phyloP scores from a whole-genome alignment of 2,113 vertebrate genomes.

The Guaruba guarouba region DNA sequence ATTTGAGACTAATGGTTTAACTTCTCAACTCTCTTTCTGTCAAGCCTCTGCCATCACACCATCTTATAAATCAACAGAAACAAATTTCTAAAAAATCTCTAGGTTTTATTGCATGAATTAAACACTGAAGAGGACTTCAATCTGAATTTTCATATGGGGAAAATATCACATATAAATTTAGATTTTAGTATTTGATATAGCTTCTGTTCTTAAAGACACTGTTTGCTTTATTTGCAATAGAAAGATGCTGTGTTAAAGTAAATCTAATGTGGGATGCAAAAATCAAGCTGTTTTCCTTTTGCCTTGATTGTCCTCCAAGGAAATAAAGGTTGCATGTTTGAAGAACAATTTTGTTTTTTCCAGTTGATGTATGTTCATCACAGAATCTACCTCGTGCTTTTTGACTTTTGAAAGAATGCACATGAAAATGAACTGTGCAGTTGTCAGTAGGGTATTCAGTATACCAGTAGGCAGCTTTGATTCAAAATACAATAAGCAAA shows the following conservation, averaged over 20 bases:
- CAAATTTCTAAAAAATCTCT: not conserved
- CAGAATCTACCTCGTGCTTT: not conserved
- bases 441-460: not conserved
- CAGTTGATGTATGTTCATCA: not conserved
- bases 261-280: not conserved
- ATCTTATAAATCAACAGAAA: conserved; percentile 16
- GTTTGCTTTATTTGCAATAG: not conserved
- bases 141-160: not conserved
- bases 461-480: not conserved
- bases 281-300: not conserved
- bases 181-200: not conserved
- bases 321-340: not conserved
- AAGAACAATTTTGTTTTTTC: not conserved
- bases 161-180: not conserved
- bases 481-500: not conserved
- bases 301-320: not conserved
- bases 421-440: not conserved
- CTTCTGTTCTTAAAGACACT: not conserved
- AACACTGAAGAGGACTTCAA: not conserved
- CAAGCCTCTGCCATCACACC: not conserved
- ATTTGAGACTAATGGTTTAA: conserved; percentile 32
- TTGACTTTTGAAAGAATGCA: not conserved
- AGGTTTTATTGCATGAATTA: not conserved
- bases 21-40: conserved; percentile 33
- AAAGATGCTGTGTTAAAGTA: not conserved